Evolutionary conservation across 2,797 vertebrate species (phyloP), one percentile per base, ranked within the genome.

Genomic region (Taeniopygia guttata): DNA sequence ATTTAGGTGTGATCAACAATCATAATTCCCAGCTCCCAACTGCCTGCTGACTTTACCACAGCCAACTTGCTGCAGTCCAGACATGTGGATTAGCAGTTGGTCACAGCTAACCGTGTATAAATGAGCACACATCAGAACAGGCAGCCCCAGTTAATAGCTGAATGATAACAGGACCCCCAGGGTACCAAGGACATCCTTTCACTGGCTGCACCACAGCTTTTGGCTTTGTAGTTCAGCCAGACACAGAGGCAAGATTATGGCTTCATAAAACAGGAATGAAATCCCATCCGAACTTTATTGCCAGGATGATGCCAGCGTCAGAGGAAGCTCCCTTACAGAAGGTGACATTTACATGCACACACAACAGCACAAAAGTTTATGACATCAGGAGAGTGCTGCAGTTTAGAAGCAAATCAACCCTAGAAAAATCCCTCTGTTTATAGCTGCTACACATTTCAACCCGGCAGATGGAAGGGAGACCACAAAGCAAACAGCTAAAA

Each of bases 261-360:
- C 84, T 84, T 95, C 89, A 70, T 87, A 96, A 95, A 95, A 92
- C 54, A 27, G 67, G 63, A 83, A 88, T 3, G 2, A 94, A 95
- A 91, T 87, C 83, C 56, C 64, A 93, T 45, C 54, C 1, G 0
- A 90, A 93, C 45, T 91, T 95, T 19, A 91, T 5, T 48, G 80
- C 63, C 80, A 58, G 68, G 55, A 72, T 4, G 9, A 82, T 30
- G 67, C 64, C 74, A 78, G 64, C 16, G 4, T 49, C 84, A 69
- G 66, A 78, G 62, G 36, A 58, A 86, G 73, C 77, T 93, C 68
- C 58, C 70, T 73, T 67, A 58, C 58, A 77, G 67, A 94, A 96
- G 91, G 81, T 93, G 94, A 95, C 94, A 89, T 72, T 93, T 91
- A 63, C 49, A 77, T 2, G 3, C 70, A 87, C 25, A 20, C 43